Conservation (phyloP, 2,797 vertebrate genomes). For the Lagorchestes hirsutus region DNA sequence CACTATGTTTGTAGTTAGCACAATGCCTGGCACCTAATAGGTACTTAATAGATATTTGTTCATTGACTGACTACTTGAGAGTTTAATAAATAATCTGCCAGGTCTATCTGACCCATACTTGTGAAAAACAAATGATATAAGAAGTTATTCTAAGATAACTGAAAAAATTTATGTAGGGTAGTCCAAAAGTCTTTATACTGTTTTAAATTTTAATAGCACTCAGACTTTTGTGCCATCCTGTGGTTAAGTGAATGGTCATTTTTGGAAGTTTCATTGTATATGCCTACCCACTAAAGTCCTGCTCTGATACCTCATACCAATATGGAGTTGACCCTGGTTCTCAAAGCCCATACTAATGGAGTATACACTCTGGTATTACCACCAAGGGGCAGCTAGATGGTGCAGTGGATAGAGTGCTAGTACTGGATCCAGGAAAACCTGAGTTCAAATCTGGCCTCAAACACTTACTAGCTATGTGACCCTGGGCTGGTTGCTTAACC, state of each 20-base stretch:
- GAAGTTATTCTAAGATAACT: constrained; percentile 62
- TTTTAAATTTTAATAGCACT: neutral
- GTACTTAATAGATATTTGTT: neutral
- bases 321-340: neutral
- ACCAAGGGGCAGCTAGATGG: neutral
- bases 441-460: neutral
- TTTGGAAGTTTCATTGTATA: constrained; percentile 46
- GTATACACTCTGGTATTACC: neutral
- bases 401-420: neutral
- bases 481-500: neutral
- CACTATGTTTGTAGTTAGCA: neutral
- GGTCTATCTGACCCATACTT: constrained; percentile 55
- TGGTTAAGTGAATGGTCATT: constrained; percentile 31
- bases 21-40: neutral
- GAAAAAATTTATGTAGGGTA: neutral
- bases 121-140: constrained; percentile 61
- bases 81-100: constrained; percentile 39
- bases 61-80: neutral
- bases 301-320: neutral
- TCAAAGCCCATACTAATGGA: neutral
- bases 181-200: neutral
- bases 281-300: neutral
- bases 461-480: neutral
- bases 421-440: neutral
- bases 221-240: neutral